Evolutionary conservation across 1,140 invertebrate species (phyloP), one percentile per base, ranked within the genome.

Genomic region (Neodiprion lecontei): DNA sequence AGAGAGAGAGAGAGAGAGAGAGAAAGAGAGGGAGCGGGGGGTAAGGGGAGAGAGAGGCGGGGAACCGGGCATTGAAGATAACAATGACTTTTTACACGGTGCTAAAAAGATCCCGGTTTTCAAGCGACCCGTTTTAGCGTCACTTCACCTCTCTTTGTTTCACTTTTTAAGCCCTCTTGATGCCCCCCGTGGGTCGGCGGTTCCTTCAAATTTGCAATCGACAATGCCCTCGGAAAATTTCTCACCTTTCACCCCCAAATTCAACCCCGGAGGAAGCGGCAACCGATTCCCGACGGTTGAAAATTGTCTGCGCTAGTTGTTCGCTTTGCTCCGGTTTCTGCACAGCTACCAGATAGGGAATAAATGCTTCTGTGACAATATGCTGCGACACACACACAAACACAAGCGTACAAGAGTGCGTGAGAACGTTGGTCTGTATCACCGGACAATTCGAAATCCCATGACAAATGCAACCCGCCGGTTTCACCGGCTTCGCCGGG

Each of bases 181-280:
- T 11, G 53, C 53, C 53, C 28, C 28, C 28, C 28, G 28, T 40
- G n/a, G 53, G 53, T 61, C n/a, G n/a, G 28, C 28, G 53, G 53
- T 61, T 61, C 53, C 53, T 61, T 61, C 53, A 61, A 61, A 61
- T 61, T 61, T 12, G 53, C 53, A n/a, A 61, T 61, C 53, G 53
- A 61, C 53, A 11, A 11, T 61, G 53, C 53, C n/a, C 53, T 61
- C 11, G 1, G n/a, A 61, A 61, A 61, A 61, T n/a, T 40, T 40
- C 28, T 40, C 28, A 40, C 28, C 28, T 40, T 40, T 40, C 28
- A 40, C 28, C 28, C 28, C 28, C 28, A 1, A 5, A 40, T 40
- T 40, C 28, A 40, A 40, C 28, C 28, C 28, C 5, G 28, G 2
- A 40, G 1, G 0, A 40, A 40, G 28, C 28, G 5, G 28, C 28